These are phyloP conservation scores for Sphaeramia orbicularis DNA, from an alignment of 2,797 vertebrate species.

Conservation along the genomic window DNA sequence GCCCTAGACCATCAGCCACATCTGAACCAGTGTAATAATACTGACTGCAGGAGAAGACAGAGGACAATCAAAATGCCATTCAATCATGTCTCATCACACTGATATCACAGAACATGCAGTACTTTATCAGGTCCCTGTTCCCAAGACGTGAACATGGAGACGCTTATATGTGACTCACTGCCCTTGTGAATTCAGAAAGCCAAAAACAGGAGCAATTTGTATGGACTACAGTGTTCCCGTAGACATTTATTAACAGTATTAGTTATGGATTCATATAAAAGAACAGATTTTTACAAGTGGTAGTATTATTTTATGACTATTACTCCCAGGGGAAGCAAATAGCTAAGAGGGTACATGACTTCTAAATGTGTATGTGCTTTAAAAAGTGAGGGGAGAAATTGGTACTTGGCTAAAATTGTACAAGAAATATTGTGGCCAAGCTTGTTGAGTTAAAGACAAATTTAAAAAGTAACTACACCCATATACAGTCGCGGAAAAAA, in stretches of 20 bases:
- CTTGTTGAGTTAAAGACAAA: constrained; percentile 44
- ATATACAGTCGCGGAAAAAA: too few relatives aligned
- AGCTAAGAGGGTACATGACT: not conserved
- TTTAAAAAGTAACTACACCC: too few relatives aligned
- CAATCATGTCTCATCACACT: not conserved
- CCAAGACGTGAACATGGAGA: not conserved
- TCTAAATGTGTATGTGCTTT: constrained; percentile 24
- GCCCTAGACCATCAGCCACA: too few relatives aligned
- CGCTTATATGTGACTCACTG: not conserved
- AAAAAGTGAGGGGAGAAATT: constrained; percentile 26
- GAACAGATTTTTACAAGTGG: constrained; percentile 36
- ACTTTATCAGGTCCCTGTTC: not conserved
- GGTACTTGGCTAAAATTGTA: constrained; percentile 13
- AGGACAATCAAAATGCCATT: not conserved
- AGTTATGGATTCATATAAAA: constrained; percentile 27
- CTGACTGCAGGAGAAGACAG: too few relatives aligned
- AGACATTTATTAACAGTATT: constrained; percentile 9
- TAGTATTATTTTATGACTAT: constrained; percentile 46
- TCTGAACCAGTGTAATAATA: too few relatives aligned
- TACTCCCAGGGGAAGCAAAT: not conserved
- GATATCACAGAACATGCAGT: not conserved
- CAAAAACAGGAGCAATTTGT: not conserved
- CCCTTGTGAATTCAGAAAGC: not conserved
- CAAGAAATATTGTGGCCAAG: constrained; percentile 31
- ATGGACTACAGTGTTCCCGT: constrained; percentile 6